phyloP scores from a whole-genome alignment of 2,113 vertebrate genomes.

The Mesembrinibis cayennensis region DNA sequence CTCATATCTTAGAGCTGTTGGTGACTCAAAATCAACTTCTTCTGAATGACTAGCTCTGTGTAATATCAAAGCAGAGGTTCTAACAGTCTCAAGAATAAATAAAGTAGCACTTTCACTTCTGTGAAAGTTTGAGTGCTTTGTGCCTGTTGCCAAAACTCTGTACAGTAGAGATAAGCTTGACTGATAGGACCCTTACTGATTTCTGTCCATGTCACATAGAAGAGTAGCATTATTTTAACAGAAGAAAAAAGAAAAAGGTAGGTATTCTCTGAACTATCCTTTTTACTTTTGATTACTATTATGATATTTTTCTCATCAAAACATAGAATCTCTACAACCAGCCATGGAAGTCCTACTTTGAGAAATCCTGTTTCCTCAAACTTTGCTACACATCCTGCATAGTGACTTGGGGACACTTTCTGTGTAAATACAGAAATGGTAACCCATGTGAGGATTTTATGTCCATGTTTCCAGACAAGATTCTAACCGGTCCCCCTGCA shows the following conservation, averaged over 20 bases:
- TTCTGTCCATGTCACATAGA: background rate
- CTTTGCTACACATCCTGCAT: background rate
- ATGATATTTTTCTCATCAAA: background rate
- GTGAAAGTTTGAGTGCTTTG: background rate
- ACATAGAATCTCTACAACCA: background rate
- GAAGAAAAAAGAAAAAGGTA: background rate
- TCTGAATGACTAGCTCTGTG: background rate
- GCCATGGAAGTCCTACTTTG: background rate
- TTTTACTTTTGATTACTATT: background rate
- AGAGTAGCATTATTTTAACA: background rate
- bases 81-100: background rate
- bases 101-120: background rate
- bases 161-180: background rate
- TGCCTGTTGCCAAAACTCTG: background rate
- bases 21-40: background rate
- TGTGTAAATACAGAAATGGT: background rate
- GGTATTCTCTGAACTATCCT: background rate
- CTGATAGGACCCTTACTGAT: background rate
- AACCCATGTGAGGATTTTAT: background rate
- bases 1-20: background rate
- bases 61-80: background rate
- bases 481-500: fast-evolving
- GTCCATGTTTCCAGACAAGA: background rate
- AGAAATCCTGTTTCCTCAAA: background rate
- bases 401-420: background rate